Percentiles rank a stretch among this genome's conserved stretches.
These are phyloP conservation scores for Megalonaias nervosa DNA, from an alignment of 1,140 invertebrate species.

Conservation along the genomic window DNA sequence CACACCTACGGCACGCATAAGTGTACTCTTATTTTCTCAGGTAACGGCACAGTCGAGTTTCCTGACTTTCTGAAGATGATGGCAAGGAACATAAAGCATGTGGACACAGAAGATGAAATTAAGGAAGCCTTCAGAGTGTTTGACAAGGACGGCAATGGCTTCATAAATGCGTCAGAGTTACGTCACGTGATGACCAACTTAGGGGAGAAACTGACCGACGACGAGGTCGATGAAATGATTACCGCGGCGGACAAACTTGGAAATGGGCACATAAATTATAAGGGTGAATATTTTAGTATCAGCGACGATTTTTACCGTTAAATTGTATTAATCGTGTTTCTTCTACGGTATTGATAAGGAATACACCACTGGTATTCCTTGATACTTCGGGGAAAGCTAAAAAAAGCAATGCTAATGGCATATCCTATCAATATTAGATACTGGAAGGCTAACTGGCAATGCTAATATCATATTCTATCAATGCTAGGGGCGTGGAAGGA, in stretches of 20 bases:
- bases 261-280: slow-evolving; percentile 74
- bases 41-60: slow-evolving; percentile 99
- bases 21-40: slow-evolving; percentile 72
- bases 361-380: too few species aligned
- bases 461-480: too few species aligned
- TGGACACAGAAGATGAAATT: slow-evolving; percentile 98
- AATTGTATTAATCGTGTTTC: too few species aligned
- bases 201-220: slow-evolving; percentile 89
- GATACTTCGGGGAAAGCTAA: too few species aligned
- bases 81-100: slow-evolving; percentile 99
- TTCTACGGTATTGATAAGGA: too few species aligned
- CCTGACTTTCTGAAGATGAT: slow-evolving; percentile 95
- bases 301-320: too few species aligned
- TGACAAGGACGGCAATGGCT: slow-evolving; percentile 97
- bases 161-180: slow-evolving; percentile 46
- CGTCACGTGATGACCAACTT: slow-evolving; percentile 88
- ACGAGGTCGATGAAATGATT: slow-evolving; percentile 95
- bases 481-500: too few species aligned
- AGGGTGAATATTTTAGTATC: slow-evolving; percentile 33
- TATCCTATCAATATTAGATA: too few species aligned
- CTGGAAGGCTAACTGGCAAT: too few species aligned
- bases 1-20: too few species aligned
- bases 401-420: too few species aligned
- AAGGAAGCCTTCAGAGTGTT: slow-evolving; percentile 98
- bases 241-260: slow-evolving; percentile 91